Evolutionary conservation across 2,113 vertebrate genomes (phyloP).

Genomic region (Morone chrysops): DNA sequence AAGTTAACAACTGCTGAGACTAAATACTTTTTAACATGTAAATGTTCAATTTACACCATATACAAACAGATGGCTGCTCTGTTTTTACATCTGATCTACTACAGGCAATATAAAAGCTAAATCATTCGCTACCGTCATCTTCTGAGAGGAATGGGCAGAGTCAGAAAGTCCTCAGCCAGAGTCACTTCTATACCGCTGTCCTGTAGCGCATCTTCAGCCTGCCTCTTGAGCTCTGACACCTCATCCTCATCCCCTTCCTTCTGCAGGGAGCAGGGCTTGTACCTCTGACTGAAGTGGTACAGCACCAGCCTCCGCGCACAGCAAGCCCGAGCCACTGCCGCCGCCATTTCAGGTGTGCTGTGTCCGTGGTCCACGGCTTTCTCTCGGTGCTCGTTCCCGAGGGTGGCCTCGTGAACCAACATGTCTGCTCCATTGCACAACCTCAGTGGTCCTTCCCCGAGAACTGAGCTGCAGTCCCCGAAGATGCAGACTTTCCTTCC

Average conservation of each 20-base stretch:
- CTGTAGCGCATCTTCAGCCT: slow-evolving; percentile 84
- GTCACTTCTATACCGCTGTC: slow-evolving; percentile 83
- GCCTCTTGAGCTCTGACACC: slow-evolving; percentile 81
- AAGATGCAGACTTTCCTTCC: slow-evolving; percentile 93
- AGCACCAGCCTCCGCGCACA: slow-evolving; percentile 82
- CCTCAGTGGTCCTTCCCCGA: slow-evolving; percentile 77
- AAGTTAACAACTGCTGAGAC: neutral
- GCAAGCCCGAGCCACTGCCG: slow-evolving; percentile 85
- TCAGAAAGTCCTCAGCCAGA: slow-evolving; percentile 93
- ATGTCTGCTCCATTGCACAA: slow-evolving; percentile 88
- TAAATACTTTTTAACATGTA: neutral
- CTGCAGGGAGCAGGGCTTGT: slow-evolving; percentile 80
- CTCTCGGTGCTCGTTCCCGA: slow-evolving; percentile 87
- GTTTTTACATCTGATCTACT: neutral
- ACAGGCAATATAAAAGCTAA: neutral
- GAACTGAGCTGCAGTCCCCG: slow-evolving; percentile 89
- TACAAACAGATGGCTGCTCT: too few species aligned
- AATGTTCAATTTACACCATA: neutral
- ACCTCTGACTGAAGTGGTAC: slow-evolving; percentile 94
- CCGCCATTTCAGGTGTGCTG: slow-evolving; percentile 91
- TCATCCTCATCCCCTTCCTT: slow-evolving; percentile 80
- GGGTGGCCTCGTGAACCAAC: slow-evolving; percentile 92
- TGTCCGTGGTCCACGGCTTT: slow-evolving; percentile 92
- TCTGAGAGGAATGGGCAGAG: slow-evolving; percentile 84
- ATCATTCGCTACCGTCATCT: slow-evolving; percentile 52